A percentile compares a stretch with the other conserved stretches of the same genome.
Evolutionary conservation across 2,797 vertebrate species (phyloP).

Genomic region (Spinus olivaceus): DNA sequence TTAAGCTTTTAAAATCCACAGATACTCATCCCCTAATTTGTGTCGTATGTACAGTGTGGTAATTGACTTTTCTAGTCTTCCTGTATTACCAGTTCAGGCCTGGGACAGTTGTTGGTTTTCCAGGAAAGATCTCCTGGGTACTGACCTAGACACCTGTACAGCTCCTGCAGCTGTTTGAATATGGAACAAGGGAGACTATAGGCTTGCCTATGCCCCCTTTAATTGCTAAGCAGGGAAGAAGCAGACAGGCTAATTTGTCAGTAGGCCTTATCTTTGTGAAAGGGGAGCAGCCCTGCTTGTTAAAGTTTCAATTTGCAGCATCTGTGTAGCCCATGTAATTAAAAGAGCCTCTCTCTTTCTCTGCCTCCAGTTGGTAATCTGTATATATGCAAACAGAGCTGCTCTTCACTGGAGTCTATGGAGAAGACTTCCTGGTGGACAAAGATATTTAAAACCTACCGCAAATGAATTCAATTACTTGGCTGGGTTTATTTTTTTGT

Average conservation of each 20-base stretch:
- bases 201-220: neutral
- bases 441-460: neutral
- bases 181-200: neutral
- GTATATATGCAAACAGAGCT: neutral
- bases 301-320: neutral
- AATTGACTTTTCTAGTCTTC: neutral
- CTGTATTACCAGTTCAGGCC: neutral
- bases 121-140: neutral
- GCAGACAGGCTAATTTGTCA: constrained; percentile 1
- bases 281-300: neutral
- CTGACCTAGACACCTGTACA: neutral
- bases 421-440: neutral
- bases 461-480: neutral
- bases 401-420: neutral
- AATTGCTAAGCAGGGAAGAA: neutral
- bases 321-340: neutral
- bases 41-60: neutral
- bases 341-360: neutral
- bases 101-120: neutral
- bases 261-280: neutral
- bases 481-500: neutral
- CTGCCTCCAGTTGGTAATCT: neutral
- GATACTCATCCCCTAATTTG: neutral
- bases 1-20: neutral
- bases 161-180: neutral